phyloP scores from a whole-genome alignment of 2,113 vertebrate species.

The Tinamus guttatus region DNA sequence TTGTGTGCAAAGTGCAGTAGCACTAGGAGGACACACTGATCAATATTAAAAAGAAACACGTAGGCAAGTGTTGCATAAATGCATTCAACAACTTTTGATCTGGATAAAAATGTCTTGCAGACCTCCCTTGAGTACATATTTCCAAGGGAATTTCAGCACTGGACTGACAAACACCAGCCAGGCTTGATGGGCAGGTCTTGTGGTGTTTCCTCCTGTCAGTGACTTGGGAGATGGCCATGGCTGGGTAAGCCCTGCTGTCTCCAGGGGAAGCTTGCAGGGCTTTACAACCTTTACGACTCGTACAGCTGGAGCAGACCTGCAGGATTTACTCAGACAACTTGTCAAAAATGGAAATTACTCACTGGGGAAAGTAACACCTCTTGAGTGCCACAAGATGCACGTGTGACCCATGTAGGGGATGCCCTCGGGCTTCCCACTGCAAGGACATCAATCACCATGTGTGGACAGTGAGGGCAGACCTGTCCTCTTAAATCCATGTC shows the following conservation, averaged over 20 bases:
- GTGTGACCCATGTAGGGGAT: rapidly evolving
- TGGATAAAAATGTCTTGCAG: neutral
- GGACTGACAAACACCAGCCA: neutral
- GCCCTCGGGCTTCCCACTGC: rapidly evolving
- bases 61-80: neutral
- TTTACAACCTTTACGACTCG: neutral
- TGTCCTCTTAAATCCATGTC: neutral
- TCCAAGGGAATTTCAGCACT: neutral
- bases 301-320: neutral
- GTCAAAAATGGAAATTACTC: neutral
- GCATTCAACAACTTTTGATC: neutral
- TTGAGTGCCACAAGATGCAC: rapidly evolving
- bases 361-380: neutral
- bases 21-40: neutral
- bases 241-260: neutral
- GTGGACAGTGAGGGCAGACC: neutral
- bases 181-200: neutral
- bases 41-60: neutral
- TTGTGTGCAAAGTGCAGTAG: neutral
- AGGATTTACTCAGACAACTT: neutral
- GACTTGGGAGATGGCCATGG: neutral
- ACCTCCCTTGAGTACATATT: neutral
- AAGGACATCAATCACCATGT: neutral
- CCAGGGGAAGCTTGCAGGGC: neutral
- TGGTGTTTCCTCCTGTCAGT: neutral